Evolutionary conservation across 2,113 vertebrate genomes (phyloP).

Genomic region (Colossoma macropomum): DNA sequence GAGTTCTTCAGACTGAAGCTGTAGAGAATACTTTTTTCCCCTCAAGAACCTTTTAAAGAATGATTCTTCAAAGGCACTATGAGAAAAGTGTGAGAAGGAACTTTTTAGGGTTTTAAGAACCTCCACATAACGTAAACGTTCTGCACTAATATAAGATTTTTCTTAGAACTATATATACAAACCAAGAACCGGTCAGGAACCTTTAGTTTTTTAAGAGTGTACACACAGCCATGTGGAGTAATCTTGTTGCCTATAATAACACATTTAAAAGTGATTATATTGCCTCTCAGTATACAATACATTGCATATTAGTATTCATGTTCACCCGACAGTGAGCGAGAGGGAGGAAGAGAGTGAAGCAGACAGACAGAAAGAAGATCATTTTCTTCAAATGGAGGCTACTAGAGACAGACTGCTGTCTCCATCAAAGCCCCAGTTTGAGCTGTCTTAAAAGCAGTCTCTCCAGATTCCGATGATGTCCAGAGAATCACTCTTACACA

Average conservation of each 20-base stretch:
- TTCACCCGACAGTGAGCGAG: not conserved
- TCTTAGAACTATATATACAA: no score
- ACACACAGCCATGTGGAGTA: no score
- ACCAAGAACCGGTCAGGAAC: no score
- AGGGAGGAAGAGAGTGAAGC: not conserved
- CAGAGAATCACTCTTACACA: slow-evolving; percentile 53
- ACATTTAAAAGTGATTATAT: not conserved
- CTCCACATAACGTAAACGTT: no score
- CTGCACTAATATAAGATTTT: no score
- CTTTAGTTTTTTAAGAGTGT: no score
- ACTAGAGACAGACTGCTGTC: slow-evolving; percentile 50
- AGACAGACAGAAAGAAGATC: slow-evolving; percentile 3
- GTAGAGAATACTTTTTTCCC: no score
- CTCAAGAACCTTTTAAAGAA: no score
- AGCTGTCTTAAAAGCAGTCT: slow-evolving; percentile 45
- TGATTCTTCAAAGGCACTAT: no score
- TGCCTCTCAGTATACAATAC: not conserved
- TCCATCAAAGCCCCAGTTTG: slow-evolving; percentile 58
- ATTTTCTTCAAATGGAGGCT: slow-evolving; percentile 52
- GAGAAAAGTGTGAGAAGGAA: no score
- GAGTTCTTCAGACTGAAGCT: no score
- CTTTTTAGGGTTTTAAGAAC: no score
- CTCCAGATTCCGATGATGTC: slow-evolving; percentile 39
- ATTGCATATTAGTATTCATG: slow-evolving; percentile 1
- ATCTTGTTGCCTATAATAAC: not conserved